Conservation (phyloP, 2,113 vertebrate species). For the Neoarius graeffei region DNA sequence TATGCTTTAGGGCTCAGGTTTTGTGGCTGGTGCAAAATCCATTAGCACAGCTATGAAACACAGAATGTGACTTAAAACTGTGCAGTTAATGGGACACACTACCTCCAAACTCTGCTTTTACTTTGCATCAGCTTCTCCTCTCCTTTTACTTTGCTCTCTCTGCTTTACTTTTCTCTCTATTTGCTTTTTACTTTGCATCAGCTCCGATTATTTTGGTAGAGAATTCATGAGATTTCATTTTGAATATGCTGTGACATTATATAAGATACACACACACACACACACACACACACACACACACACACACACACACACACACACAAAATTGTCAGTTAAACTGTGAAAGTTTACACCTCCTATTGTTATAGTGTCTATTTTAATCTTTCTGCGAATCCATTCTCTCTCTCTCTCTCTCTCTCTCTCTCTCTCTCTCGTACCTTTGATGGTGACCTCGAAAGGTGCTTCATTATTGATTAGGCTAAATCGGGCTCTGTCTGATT, state of each 20-base stretch:
- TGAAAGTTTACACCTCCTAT: constrained; percentile 3
- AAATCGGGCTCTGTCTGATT: constrained; percentile 9
- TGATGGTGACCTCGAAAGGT: constrained; percentile 30
- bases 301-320: background rate
- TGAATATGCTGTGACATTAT: background rate
- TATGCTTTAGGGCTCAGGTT: constrained; percentile 11
- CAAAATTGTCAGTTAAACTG: constrained; percentile 6
- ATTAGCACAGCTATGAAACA: constrained; percentile 36
- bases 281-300: background rate
- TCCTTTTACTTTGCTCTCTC: no score
- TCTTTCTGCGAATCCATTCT: constrained; percentile 9
- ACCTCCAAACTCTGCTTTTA: background rate
- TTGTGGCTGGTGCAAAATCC: constrained; percentile 6
- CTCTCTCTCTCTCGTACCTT: background rate
- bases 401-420: background rate
- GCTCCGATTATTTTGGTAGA: background rate
- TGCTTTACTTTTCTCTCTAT: background rate
- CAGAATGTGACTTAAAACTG: background rate
- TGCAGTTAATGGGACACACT: constrained; percentile 7
- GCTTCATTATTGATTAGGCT: constrained; percentile 36
- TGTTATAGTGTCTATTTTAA: constrained; percentile 10
- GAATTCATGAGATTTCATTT: background rate
- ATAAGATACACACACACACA: background rate
- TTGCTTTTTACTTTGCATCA: background rate
- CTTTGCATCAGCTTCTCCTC: background rate